Conservation (phyloP, 2,113 vertebrate species). For the Rhea pennata region DNA sequence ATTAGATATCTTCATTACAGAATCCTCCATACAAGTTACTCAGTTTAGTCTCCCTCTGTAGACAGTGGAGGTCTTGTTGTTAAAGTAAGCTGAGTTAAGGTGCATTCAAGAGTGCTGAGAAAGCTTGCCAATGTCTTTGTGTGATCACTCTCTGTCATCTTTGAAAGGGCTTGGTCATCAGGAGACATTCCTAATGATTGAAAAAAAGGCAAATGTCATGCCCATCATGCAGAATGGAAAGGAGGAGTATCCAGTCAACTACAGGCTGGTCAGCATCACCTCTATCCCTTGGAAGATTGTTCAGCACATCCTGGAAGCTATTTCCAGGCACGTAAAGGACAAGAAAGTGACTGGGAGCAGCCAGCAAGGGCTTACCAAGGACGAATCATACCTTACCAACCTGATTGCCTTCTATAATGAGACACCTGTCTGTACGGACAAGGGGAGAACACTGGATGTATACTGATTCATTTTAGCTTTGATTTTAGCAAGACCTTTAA, state of each 20-base stretch:
- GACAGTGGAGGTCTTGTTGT: not conserved
- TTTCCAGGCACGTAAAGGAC: not conserved
- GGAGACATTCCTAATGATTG: not conserved
- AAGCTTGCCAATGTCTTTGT: not conserved
- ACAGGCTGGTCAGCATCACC: not conserved
- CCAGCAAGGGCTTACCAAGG: not conserved
- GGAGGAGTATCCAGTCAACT: not conserved
- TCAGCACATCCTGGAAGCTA: not conserved
- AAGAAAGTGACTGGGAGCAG: not conserved
- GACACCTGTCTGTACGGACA: not conserved
- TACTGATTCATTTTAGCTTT: not conserved
- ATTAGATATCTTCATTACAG: not conserved
- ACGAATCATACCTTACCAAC: not conserved
- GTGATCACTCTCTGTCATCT: not conserved
- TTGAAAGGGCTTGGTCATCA: not conserved
- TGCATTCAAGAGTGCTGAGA: not conserved
- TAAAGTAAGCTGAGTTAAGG: not conserved
- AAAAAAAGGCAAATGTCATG: not conserved
- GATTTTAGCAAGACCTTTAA: not conserved
- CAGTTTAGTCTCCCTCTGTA: not conserved
- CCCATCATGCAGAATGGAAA: not conserved
- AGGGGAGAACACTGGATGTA: not conserved
- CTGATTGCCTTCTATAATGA: not conserved
- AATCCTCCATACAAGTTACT: not conserved
- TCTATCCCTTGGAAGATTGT: not conserved